phyloP scores from a whole-genome alignment of 2,888 invertebrate genomes.

The Apotomis betuletana region DNA sequence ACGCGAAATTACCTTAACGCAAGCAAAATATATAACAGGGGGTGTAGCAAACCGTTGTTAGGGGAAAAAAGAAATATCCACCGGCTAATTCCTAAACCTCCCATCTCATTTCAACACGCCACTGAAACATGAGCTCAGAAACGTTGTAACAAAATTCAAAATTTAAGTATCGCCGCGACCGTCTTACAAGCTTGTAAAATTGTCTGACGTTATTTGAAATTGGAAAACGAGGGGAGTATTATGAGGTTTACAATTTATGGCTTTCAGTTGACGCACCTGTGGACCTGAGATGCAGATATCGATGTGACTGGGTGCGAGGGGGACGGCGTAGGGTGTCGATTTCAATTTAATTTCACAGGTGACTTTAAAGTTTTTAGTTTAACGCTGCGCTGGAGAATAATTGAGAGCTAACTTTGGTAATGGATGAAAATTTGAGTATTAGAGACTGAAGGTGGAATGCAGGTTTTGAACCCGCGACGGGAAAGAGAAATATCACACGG shows the following conservation, averaged over 20 bases:
- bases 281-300: conserved; percentile 38
- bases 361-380: conserved; percentile 28
- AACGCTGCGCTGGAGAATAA: conserved; percentile 12
- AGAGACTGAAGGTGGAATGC: neutral
- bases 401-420: neutral
- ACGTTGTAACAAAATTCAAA: neutral
- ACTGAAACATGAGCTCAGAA: neutral
- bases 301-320: neutral
- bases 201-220: conserved; percentile 53
- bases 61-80: conserved; percentile 52
- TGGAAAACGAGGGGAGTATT: conserved; percentile 65
- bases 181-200: neutral
- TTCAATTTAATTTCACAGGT: conserved; percentile 37
- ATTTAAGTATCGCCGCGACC: neutral
- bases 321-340: conserved; percentile 27
- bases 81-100: neutral
- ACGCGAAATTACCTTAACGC: conserved; percentile 64
- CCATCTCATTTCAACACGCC: neutral
- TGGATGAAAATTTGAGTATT: neutral
- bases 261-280: conserved; percentile 67
- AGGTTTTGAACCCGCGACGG: neutral
- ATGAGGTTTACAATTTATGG: conserved; percentile 69
- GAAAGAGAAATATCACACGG: too few species aligned
- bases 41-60: conserved; percentile 46
- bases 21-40: conserved; percentile 58